These are phyloP conservation scores for Vanessa atalanta DNA, from an alignment of 1,140 invertebrate genomes.

Conservation along the genomic window DNA sequence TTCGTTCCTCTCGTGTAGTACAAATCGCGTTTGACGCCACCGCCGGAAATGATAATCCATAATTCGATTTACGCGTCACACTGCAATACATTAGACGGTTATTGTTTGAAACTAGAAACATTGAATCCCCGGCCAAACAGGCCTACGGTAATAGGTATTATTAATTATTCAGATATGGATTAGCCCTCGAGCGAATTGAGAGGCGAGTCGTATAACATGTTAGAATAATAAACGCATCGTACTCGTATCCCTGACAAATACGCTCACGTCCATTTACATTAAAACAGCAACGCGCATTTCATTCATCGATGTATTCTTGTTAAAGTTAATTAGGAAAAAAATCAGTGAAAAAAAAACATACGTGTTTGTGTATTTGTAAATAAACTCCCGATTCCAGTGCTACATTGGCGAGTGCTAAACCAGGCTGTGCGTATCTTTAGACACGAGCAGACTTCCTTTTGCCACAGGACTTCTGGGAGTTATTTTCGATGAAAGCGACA, in stretches of 20 bases:
- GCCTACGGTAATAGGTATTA: conserved; percentile 12
- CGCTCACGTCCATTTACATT: too few relatives aligned
- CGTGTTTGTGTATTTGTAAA: not conserved
- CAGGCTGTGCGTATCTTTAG: conserved; percentile 8
- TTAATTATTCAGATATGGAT: conserved; percentile 21
- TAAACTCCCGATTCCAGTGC: not conserved
- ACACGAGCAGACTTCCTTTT: conserved; percentile 23
- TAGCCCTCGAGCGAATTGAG: conserved; percentile 12
- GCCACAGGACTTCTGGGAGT: conserved; percentile 21
- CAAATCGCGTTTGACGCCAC: not conserved
- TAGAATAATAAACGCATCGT: not conserved
- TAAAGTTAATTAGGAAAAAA: not conserved
- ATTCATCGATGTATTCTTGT: too few relatives aligned
- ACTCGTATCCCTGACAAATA: too few relatives aligned
- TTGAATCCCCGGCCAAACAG: conserved; percentile 10
- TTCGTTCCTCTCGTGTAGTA: too few relatives aligned
- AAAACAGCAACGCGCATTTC: too few relatives aligned
- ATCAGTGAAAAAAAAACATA: not conserved
- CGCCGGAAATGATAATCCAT: not conserved
- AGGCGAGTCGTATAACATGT: not conserved
- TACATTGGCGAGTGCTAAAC: not conserved
- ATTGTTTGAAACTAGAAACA: conserved; percentile 14
- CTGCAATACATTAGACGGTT: not conserved
- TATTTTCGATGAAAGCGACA: conserved; percentile 11
- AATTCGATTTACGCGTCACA: conserved; percentile 18